Percentiles rank a stretch among this genome's conserved stretches.
Evolutionary conservation across 2,888 invertebrate species (phyloP).

Genomic region (Tribolium freemani): DNA sequence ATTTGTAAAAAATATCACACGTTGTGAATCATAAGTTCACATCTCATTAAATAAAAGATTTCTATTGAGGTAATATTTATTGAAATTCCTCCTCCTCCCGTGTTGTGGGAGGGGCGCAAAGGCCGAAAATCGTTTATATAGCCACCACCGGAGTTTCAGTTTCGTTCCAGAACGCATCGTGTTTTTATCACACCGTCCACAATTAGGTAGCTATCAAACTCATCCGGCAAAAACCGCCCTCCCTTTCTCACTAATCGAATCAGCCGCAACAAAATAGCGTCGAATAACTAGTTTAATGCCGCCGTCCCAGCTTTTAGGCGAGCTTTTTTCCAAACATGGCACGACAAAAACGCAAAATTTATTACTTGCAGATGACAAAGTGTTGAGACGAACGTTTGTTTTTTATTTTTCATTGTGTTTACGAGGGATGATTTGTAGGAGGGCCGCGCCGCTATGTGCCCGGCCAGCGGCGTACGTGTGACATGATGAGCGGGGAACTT

Average conservation of each 20-base stretch:
- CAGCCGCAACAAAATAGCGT: not conserved
- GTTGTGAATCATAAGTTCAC: not conserved
- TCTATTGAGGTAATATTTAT: not conserved
- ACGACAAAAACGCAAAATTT: not conserved
- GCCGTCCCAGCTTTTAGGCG: not conserved
- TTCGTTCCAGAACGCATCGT: not conserved
- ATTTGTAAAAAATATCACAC: not conserved
- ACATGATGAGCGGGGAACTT: constrained; percentile 72
- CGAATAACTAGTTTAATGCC: not conserved
- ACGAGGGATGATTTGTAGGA: constrained; percentile 27
- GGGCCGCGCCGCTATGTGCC: constrained; percentile 48
- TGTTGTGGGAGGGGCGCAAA: constrained; percentile 7
- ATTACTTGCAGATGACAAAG: constrained; percentile 19
- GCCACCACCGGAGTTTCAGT: not conserved
- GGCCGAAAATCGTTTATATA: not conserved
- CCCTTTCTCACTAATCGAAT: not conserved
- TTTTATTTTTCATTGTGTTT: constrained; percentile 12
- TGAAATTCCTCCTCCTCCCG: not conserved
- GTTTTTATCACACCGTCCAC: constrained; percentile 6
- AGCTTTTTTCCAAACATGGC: not conserved
- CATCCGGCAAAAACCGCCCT: constrained; percentile 1
- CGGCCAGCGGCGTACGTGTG: constrained; percentile 38
- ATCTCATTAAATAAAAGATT: not conserved
- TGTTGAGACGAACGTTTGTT: constrained; percentile 31
- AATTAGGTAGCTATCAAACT: not conserved